Conservation (phyloP, 2,797 vertebrate species). For the Molossus alvarezi region DNA sequence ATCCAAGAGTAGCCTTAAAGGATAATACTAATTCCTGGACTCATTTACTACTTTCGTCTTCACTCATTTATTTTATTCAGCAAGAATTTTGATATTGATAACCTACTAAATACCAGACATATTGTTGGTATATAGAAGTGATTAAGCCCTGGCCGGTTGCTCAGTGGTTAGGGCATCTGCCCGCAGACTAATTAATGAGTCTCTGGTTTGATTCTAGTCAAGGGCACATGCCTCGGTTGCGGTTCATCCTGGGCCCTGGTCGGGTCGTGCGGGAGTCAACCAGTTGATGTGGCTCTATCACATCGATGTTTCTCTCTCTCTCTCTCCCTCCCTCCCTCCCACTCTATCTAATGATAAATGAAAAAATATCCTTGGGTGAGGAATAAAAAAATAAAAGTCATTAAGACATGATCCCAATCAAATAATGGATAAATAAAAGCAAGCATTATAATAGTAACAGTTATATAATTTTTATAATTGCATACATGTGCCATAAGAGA, state of each 20-base stretch:
- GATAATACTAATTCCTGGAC: neutral
- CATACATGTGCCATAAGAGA: neutral
- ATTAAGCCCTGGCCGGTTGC: neutral
- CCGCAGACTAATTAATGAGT: too few species aligned
- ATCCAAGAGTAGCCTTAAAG: neutral
- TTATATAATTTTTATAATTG: neutral
- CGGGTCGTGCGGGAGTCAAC: too few species aligned
- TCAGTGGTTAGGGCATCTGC: too few species aligned
- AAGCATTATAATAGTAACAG: conserved; percentile 20
- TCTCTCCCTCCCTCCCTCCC: too few species aligned
- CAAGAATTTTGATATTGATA: neutral
- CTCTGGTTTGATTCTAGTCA: too few species aligned
- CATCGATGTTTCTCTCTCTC: too few species aligned
- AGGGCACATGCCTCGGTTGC: too few species aligned
- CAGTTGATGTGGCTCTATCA: too few species aligned
- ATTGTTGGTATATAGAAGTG: neutral
- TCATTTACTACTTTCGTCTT: neutral
- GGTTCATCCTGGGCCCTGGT: too few species aligned
- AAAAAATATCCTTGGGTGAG: too few species aligned
- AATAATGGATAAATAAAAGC: neutral
- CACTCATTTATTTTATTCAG: neutral
- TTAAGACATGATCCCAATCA: neutral
- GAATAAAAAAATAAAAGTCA: neutral
- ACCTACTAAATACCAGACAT: neutral
- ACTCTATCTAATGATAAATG: too few species aligned